Base-by-base conservation (phyloP, 2,797 vertebrate species). In the Pseudopleuronectes americanus region DNA sequence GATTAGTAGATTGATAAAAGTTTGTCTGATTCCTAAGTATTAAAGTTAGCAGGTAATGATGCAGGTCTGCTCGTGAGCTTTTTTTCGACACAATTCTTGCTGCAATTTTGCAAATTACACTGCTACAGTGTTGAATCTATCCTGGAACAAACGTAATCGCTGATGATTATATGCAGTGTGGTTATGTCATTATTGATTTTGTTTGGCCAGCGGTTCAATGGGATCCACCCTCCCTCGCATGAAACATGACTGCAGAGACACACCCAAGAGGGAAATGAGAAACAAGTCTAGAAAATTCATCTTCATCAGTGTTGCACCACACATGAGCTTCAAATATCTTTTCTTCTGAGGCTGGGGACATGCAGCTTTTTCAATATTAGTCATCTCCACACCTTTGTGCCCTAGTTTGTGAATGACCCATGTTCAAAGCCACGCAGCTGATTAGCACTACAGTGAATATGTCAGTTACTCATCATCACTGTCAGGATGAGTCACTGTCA, bases 391-490 rank as follows among this genome's bases (percentile, higher is more conserved):
- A n/a, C 53, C 21, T n/a, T 17, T 13, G 26, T 76, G 75, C 66
- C 65, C 68, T 36, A 69, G 55, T 72, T 79, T 68, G 38, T 38
- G 7, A 74, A 54, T 80, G 55, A 71, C 47, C 81, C 52, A 26
- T 57, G 36, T 68, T 31, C 33, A 58, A 68, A 17, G 24, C 54
- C 67, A 41, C 57, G 45, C 51, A 66, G 64, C 33, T 76, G 41
- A 77, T 80, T 21, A 48, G 43, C 22, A 52, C 33, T 48, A 49
- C 26, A 56, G 26, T 38, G 36, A 68, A 72, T 54, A 49, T 81
- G 59, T 59, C 64, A 68, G 14, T 17, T 62, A 49, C 54, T 78
- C 41, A 36, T 47, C 47, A 57, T 63, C 69, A 16, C 22, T 64
- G 52, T 3, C 31, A 51, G 43, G 64, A 66, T 78, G 12, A 78